Base-by-base conservation (phyloP, 2,113 vertebrate genomes). In the Centropus bengalensis region DNA sequence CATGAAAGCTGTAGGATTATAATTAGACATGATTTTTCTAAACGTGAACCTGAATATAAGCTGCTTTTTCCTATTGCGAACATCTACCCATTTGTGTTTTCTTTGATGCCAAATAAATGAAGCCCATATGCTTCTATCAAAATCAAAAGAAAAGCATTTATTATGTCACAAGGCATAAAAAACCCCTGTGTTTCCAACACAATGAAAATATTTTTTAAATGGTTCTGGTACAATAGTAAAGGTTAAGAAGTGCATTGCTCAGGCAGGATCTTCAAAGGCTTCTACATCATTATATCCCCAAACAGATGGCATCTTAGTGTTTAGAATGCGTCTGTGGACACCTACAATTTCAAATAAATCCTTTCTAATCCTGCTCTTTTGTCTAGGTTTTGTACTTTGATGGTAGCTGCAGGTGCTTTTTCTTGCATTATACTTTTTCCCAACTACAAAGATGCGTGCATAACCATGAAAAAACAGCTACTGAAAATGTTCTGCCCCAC, bases 221-320 rank as follows among this genome's bases (percentile, higher is more conserved):
- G 73, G 62, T 42, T 88, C 58, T 76, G 77, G 74, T 96, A 52
- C 47, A 95, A 95, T 38, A 94, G 88, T 71, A 89, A 94, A 95
- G 56, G 86, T 91, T 95, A 97, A 96, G 95, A 94, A 96, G 87
- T 82, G 52, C 69, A 85, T 70, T 91, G 86, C 96, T 96, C 93
- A 92, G 66, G 63, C 82, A 82, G 74, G 87, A 94, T 95, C 97
- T 98, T 98, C 98, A 98, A 98, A 98, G 97, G 90, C 51, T 85
- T 84, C 83, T 96, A 94, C 97, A 98, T 97, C 96, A 47, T 95
- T 87, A 94, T 94, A 98, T 97, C 97, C 96, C 94, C 76, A 95
- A 98, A 89, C 63, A 96, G 95, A 97, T 80, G 68, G 78, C 95
- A 98, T 98, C 95, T 97, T 95, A 97, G 96, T 93, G 75, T 85